These are phyloP conservation scores for Campylorhamphus procurvoides DNA, from an alignment of 2,113 vertebrate species.

Conservation along the genomic window DNA sequence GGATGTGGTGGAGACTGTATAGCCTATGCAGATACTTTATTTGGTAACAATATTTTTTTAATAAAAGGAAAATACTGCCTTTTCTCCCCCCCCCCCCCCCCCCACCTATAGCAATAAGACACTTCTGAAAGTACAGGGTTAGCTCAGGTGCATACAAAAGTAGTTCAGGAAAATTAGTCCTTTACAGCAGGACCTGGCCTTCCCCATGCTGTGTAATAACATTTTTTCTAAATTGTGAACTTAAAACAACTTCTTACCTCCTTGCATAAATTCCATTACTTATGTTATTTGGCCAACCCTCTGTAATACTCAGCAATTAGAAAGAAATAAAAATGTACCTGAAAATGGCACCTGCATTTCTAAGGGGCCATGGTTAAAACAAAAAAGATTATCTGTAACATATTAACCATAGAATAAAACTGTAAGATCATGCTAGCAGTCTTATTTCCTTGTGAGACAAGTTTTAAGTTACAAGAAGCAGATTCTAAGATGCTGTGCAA, in stretches of 20 bases:
- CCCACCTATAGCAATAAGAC: rapidly evolving
- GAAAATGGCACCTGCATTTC: background rate
- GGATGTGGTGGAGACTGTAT: background rate
- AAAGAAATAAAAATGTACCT: background rate
- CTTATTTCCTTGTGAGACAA: background rate
- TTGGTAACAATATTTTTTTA: background rate
- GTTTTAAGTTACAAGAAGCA: background rate
- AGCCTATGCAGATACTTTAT: background rate
- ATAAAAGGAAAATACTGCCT: rapidly evolving
- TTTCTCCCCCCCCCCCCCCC: background rate
- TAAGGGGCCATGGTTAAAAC: background rate
- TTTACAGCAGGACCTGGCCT: background rate
- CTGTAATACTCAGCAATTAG: background rate
- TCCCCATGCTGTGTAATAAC: background rate
- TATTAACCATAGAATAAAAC: background rate
- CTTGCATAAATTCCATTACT: background rate
- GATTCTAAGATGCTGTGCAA: background rate
- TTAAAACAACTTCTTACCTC: background rate
- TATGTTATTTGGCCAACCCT: background rate
- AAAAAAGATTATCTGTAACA: background rate
- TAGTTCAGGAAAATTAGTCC: background rate
- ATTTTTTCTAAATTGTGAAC: background rate
- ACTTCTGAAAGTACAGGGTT: background rate
- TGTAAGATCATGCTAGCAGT: rapidly evolving
- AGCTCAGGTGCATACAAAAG: rapidly evolving